These are phyloP conservation scores for Sebastes vulpes DNA, from an alignment of 2,797 vertebrate species.

Conservation along the genomic window DNA sequence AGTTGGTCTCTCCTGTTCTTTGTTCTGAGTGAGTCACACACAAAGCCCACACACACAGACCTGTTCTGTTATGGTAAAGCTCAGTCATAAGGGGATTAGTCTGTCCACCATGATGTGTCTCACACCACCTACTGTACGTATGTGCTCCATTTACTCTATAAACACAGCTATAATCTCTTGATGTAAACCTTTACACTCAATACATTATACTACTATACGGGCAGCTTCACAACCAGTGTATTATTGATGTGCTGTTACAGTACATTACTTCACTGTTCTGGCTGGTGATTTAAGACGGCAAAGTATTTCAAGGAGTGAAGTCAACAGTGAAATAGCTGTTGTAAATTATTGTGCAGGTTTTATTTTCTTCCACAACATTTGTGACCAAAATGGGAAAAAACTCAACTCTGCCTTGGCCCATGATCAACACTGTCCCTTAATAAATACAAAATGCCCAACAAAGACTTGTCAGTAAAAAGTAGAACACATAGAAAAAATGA, in stretches of 20 bases:
- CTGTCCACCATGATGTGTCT: background rate
- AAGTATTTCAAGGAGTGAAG: background rate
- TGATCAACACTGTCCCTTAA: background rate
- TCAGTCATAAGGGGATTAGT: constrained; percentile 22
- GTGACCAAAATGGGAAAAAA: constrained; percentile 1
- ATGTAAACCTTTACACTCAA: constrained; percentile 12
- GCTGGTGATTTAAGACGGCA: background rate
- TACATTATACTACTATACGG: background rate
- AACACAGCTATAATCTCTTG: constrained; percentile 14
- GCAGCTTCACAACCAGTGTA: background rate
- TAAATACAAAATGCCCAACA: background rate
- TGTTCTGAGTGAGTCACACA: background rate
- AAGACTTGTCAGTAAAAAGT: background rate
- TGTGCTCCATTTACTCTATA: constrained; percentile 1
- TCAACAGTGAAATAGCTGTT: background rate
- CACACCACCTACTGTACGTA: background rate
- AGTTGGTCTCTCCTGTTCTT: constrained; percentile 19
- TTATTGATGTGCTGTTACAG: background rate
- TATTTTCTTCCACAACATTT: background rate
- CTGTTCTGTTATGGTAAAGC: constrained; percentile 61
- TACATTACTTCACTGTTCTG: background rate
- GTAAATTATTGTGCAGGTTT: background rate
- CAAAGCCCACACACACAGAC: constrained; percentile 44
- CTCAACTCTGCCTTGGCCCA: background rate
- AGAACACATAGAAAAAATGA: background rate